Evolutionary conservation across 2,888 invertebrate genomes (phyloP), one percentile per base, ranked within the genome.

Genomic region (Drosophila merina): DNA sequence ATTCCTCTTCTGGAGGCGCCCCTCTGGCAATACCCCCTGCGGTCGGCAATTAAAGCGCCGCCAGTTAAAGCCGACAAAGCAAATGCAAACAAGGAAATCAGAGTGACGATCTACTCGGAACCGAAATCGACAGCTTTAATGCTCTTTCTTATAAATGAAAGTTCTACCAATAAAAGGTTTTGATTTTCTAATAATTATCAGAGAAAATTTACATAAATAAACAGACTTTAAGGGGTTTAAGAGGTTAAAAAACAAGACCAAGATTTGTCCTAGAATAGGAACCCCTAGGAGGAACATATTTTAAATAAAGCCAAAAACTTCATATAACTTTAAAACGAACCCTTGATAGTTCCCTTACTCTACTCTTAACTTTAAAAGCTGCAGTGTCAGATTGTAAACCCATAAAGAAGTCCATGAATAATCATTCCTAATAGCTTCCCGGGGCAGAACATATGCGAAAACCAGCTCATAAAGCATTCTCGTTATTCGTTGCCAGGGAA

Each of bases 21-120:
- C 9, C 44, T 7, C 7, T 30, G 38, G 31, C 56, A 12, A 25
- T 4, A 26, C 38, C 44, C 20, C 20, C 42, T 28, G 57, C 66
- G 36, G 68, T 44, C 12, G 52, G 64, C 69, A 69, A 69, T 69
- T 68, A 68, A 68, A 69, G 69, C 44, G 55, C 42, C 66, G 48
- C 66, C 66, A 56, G 68, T 58, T 51, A 69, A 63, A 72, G 72
- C 60, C 68, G 58, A 71, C 64, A 59, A 54, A 60, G 74, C 57
- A 56, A 81, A 72, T 72, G 72, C 75, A 75, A 79, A 72, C 66
- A 62, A 64, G 52, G 10, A 64, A 64, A 44, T 42, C 8, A 40
- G n/a, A 0, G 25, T 30, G 31, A 64, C 63, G 47, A 54, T 31
- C 64, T 64, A n/a, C 14, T 4, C 0, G 0, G 1, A 3, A 31